Base-by-base conservation (phyloP, 1,140 invertebrate species). In the Brachionus rotundiformis region DNA sequence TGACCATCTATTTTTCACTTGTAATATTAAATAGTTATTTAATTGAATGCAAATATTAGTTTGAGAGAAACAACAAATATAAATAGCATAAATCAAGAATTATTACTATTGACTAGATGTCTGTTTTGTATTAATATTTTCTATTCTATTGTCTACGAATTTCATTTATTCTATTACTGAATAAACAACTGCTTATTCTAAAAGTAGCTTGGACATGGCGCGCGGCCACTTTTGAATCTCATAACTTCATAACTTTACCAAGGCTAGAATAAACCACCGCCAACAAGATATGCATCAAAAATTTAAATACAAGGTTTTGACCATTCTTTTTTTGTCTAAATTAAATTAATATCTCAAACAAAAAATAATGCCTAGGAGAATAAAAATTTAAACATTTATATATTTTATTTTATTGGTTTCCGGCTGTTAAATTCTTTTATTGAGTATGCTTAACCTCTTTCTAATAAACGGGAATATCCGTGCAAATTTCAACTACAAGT, bases 41-140 rank as follows among this genome's bases (percentile, higher is more conserved):
- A 73, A 73, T 73, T 73, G 68, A 47, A 73, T 73, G 68, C 68
- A 73, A 73, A 73, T 73, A 73, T 73, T 41, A 29, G 68, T 39
- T 16, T 8, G n/a, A 68, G 23, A 68, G 29, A 19, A 68, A 68
- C 36, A 36, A 68, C 63, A 68, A 68, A 68, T 68, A 68, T 36
- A 36, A 68, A 68, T 68, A 68, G 31, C 29, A 68, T 36, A 68
- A 68, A 68, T 8, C 23, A 19, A 54, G n/a, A 19, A 54, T 54
- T 54, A 54, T 54, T 54, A 19, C 47, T 54, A 54, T 54, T 54
- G 19, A 54, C 47, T 54, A 6, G 19, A 54, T 23, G 47, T 54
- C 47, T 54, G 16, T 54, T 54, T 54, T 54, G 19, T 19, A 54
- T 54, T 54, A n/a, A 7, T 54, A 54, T 19, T 1, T 19, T 19